Conservation (phyloP, 2,888 invertebrate species). For the Cryptocheilus praepositus region DNA sequence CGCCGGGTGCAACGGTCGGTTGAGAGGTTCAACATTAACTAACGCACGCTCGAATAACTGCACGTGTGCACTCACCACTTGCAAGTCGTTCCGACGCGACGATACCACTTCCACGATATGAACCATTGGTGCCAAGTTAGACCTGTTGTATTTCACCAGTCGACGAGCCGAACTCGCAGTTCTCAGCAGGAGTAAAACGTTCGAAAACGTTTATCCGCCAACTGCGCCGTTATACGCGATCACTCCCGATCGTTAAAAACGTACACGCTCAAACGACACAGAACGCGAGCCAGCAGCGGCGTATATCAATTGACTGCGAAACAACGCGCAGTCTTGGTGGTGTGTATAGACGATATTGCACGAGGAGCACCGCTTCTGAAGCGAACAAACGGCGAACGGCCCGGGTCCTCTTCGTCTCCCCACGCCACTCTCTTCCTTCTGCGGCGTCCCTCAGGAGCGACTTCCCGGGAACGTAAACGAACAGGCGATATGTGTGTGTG, state of each 20-base stretch:
- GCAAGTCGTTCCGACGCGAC: constrained; percentile 74
- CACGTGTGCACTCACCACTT: constrained; percentile 68
- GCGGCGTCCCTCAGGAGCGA: constrained; percentile 4
- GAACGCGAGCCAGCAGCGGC: too few species aligned
- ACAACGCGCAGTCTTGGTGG: too few species aligned
- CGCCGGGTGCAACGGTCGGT: background rate
- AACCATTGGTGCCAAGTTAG: constrained; percentile 71
- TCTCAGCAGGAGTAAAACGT: constrained; percentile 17
- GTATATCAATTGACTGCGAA: too few species aligned
- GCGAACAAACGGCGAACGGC: too few species aligned
- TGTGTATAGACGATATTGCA: too few species aligned
- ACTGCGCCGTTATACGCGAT: background rate
- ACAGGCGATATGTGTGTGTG: background rate
- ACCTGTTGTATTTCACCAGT: constrained; percentile 18
- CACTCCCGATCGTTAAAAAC: too few species aligned
- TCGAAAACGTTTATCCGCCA: constrained; percentile 12
- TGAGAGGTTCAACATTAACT: too few species aligned
- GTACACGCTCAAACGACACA: too few species aligned
- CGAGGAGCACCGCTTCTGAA: too few species aligned
- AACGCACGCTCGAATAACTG: background rate
- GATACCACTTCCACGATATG: constrained; percentile 73
- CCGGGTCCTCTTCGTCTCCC: background rate
- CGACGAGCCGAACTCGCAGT: constrained; percentile 7
- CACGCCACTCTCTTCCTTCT: background rate
- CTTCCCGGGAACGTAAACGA: constrained; percentile 5